Percentiles rank a stretch among this genome's conserved stretches.
These are phyloP conservation scores for Gymnopithys bicolor DNA, from an alignment of 2,797 vertebrate genomes.

Conservation along the genomic window DNA sequence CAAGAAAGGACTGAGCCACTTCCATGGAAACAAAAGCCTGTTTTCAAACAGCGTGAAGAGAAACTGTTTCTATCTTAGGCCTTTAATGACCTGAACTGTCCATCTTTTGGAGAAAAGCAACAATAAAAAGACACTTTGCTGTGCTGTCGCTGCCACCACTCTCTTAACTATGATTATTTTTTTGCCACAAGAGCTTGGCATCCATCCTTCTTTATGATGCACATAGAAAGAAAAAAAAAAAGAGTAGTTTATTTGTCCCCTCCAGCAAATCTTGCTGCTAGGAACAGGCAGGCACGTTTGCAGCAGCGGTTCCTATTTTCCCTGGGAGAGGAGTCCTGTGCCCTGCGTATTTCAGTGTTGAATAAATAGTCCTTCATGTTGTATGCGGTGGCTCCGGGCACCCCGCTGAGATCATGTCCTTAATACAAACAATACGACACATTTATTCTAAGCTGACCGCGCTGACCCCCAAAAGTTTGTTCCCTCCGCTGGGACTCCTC, in stretches of 20 bases:
- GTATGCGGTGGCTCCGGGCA: slow-evolving; percentile 85
- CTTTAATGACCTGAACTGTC: slow-evolving; percentile 75
- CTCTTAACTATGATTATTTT: neutral
- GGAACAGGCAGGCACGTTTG: slow-evolving; percentile 56
- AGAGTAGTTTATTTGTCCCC: slow-evolving; percentile 31
- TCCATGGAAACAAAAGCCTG: slow-evolving; percentile 78
- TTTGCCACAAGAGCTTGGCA: neutral
- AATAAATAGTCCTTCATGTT: slow-evolving; percentile 86
- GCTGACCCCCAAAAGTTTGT: slow-evolving; percentile 94
- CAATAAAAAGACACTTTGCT: neutral
- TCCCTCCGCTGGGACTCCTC: slow-evolving; percentile 87
- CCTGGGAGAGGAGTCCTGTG: slow-evolving; percentile 64
- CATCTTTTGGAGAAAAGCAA: slow-evolving; percentile 24
- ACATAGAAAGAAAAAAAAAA: neutral
- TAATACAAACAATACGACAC: slow-evolving; percentile 90
- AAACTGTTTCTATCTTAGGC: slow-evolving; percentile 73
- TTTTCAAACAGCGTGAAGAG: slow-evolving; percentile 78
- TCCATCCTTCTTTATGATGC: slow-evolving; percentile 33
- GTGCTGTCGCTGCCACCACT: fast-evolving
- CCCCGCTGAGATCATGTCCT: slow-evolving; percentile 96
- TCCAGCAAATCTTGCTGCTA: neutral
- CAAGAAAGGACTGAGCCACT: slow-evolving; percentile 68
- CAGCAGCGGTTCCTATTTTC: slow-evolving; percentile 54
- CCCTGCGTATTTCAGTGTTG: slow-evolving; percentile 80
- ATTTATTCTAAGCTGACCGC: slow-evolving; percentile 93